Base-by-base conservation (phyloP, 2,888 invertebrate genomes). In the Notodonta ziczac region DNA sequence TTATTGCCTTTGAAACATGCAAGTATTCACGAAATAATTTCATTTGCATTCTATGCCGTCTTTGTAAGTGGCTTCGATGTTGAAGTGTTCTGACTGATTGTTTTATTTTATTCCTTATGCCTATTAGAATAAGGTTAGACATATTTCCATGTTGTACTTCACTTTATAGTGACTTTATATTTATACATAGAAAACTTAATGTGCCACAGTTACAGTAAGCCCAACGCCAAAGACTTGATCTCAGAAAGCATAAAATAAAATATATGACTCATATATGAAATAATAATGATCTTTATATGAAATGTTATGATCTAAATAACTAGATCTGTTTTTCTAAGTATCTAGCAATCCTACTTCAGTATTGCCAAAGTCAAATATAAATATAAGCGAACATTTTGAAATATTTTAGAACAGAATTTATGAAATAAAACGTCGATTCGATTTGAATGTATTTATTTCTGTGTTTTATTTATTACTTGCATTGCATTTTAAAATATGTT, bases 321-420 rank as follows among this genome's bases (percentile, higher is more conserved):
- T 52, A 32, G n/a, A 54, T 32, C 50, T 58, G 1, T 14, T 57
- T 56, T 57, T 50, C 16, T 42, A 56, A 51, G 39, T 62, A 61
- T 76, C 56, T 69, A 69, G 46, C 56, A 59, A 70, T 44, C 44
- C 52, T 56, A 62, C 72, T 70, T 74, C 66, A 70, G 71, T 78
- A 75, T 81, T 77, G 74, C 78, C 80, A 78, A 81, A 79, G 80
- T 82, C 81, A 83, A 84, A 81, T 65, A 75, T 72, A 69, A 68
- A 66, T 57, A 58, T 72, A 72, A 70, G 69, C 66, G 63, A 59
- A 66, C 53, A 67, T 67, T 74, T 59, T 63, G 66, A 71, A 66
- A 73, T 63, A 74, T 14, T 61, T 62, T 73, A 64, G 10, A 44
- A 44, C 60, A 52, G 57, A 63, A 58, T 66, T 74, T 64, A 72